Evolutionary conservation across 2,113 vertebrate species (phyloP).

Genomic region (Tretioscincus oriximinensis): DNA sequence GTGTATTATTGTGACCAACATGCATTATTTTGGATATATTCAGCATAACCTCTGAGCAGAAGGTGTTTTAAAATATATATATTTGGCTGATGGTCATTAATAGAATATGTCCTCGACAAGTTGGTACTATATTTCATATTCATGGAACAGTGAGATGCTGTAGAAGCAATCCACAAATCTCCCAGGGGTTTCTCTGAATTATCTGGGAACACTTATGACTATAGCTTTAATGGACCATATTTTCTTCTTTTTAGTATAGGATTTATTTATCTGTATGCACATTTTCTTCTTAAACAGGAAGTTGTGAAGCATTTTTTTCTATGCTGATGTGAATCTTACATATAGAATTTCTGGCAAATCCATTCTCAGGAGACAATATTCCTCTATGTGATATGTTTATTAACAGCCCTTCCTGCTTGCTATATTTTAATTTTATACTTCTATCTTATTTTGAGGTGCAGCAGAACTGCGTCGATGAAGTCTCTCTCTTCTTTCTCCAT

Average conservation of each 20-base stretch:
- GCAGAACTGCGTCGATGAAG: background rate
- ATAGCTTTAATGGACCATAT: background rate
- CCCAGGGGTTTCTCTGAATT: background rate
- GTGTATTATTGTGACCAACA: background rate
- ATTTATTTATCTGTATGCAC: background rate
- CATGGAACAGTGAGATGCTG: background rate
- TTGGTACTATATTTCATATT: background rate
- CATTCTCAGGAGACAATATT: too few relatives aligned
- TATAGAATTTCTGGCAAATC: too few relatives aligned
- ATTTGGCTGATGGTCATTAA: background rate
- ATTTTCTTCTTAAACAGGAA: background rate
- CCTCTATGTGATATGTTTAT: too few relatives aligned
- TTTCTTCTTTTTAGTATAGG: background rate
- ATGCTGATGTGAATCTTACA: background rate
- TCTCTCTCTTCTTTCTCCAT: background rate
- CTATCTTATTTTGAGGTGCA: background rate
- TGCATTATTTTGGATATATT: background rate
- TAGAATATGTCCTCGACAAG: background rate
- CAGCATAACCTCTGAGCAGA: background rate
- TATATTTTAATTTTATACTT: background rate
- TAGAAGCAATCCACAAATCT: background rate
- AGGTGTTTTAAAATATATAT: too few relatives aligned
- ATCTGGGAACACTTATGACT: background rate
- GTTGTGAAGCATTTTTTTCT: background rate
- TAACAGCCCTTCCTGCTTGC: background rate